These are phyloP conservation scores for Gymnoscopelus braueri DNA, from an alignment of 2,797 vertebrate genomes.

Conservation along the genomic window DNA sequence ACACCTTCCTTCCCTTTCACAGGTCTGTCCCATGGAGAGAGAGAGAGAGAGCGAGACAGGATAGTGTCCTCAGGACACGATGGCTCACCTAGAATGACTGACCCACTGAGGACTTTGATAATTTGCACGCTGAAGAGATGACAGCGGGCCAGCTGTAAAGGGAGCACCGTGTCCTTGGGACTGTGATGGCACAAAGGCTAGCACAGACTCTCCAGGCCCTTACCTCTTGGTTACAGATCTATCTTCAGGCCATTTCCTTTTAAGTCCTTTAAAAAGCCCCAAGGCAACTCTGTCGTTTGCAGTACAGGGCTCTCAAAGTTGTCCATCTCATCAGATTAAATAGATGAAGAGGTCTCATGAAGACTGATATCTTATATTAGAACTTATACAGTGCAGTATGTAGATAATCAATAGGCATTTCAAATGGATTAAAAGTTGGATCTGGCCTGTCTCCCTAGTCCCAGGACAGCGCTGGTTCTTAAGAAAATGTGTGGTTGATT, in stretches of 20 bases:
- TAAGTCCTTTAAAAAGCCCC: no score
- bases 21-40: slow-evolving; percentile 44
- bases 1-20: slow-evolving; percentile 55
- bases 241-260: no score
- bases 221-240: no score
- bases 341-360: neutral
- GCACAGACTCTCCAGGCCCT: no score
- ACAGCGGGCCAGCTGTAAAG: slow-evolving; percentile 47
- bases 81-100: slow-evolving; percentile 22
- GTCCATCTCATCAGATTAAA: no score
- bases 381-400: no score
- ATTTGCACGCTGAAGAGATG: slow-evolving; percentile 10
- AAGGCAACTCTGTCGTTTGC: no score
- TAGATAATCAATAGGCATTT: slow-evolving; percentile 13
- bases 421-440: slow-evolving; percentile 12
- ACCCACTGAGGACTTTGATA: slow-evolving; percentile 45
- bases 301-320: no score
- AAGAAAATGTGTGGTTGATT: slow-evolving; percentile 19
- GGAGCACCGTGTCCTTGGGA: slow-evolving; percentile 6
- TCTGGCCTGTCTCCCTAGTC: neutral
- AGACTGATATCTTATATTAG: neutral
- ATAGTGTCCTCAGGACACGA: neutral
- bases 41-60: slow-evolving; percentile 28
- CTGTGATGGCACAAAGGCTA: no score
- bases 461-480: slow-evolving; percentile 1